Base-by-base conservation (phyloP, 1,140 invertebrate genomes). In the Ectropis grisescens region DNA sequence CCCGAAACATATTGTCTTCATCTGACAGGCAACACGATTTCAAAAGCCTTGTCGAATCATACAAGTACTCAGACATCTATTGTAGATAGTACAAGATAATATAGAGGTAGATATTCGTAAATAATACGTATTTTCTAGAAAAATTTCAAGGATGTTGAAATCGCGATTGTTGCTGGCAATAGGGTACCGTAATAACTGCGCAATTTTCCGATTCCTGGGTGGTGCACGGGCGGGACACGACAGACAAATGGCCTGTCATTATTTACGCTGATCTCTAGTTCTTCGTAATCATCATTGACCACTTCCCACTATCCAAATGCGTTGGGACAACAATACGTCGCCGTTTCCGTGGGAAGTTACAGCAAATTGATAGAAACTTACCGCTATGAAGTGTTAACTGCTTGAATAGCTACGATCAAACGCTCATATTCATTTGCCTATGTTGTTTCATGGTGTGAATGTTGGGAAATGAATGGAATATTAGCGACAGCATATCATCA, bases 341-440 rank as follows among this genome's bases (percentile, higher is more conserved):
- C 37, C n/a, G 28, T 39, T 46, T 64, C 54, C 62, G 58, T 72
- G 65, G 51, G 68, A 69, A 72, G 38, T 43, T n/a, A n/a, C n/a
- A n/a, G n/a, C 23, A 52, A 48, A 52, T 51, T 43, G 44, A 33
- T 31, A 27, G 31, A 22, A 28, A 40, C 15, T 8, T 4, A 19
- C 16, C 16, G 16, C 8, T 19, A 19, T 4, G 3, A 8, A 8
- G 16, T 19, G 16, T 4, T 19, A 19, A 19, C 8, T 19, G 16
- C 16, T 19, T 19, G 16, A 19, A 19, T n/a, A n/a, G n/a, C n/a
- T n/a, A n/a, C n/a, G n/a, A n/a, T n/a, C n/a, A n/a, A n/a, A n/a
- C n/a, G n/a, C n/a, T n/a, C n/a, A n/a, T n/a, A n/a, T n/a, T n/a
- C n/a, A n/a, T n/a, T n/a, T n/a, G n/a, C n/a, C n/a, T n/a, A n/a